Evolutionary conservation across 2,113 vertebrate genomes (phyloP).

Genomic region (Choloepus hoffmanni): DNA sequence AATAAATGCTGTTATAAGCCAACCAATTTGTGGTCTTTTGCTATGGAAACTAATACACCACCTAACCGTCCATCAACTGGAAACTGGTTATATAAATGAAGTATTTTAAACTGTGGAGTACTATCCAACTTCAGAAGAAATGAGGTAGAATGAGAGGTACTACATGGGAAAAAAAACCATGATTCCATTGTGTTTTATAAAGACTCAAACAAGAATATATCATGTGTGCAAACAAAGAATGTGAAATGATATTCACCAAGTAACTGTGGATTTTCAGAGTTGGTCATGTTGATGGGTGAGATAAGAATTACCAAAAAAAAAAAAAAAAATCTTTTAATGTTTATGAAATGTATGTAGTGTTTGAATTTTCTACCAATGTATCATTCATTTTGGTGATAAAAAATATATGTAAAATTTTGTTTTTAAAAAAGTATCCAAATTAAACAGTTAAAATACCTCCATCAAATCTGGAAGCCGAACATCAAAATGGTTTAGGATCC

Average conservation of each 20-base stretch:
- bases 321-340: neutral
- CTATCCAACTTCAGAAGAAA: neutral
- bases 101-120: neutral
- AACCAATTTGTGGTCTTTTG: too few species aligned
- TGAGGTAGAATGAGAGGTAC: neutral
- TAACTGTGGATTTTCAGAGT: neutral
- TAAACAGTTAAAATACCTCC: constrained; percentile 88
- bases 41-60: neutral
- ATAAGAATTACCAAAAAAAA: neutral
- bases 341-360: neutral
- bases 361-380: neutral
- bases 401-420: neutral
- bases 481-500: constrained; percentile 95
- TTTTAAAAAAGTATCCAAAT: constrained; percentile 28
- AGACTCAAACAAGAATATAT: neutral
- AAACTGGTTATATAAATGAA: neutral
- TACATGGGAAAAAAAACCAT: neutral
- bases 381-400: constrained; percentile 25
- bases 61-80: neutral
- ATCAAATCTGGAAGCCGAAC: constrained; percentile 83
- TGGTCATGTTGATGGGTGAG: neutral
- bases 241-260: neutral
- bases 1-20: too few species aligned
- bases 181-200: neutral
- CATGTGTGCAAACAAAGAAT: neutral